Conservation (phyloP, 2,113 vertebrate species). For the Sigmodon hispidus region DNA sequence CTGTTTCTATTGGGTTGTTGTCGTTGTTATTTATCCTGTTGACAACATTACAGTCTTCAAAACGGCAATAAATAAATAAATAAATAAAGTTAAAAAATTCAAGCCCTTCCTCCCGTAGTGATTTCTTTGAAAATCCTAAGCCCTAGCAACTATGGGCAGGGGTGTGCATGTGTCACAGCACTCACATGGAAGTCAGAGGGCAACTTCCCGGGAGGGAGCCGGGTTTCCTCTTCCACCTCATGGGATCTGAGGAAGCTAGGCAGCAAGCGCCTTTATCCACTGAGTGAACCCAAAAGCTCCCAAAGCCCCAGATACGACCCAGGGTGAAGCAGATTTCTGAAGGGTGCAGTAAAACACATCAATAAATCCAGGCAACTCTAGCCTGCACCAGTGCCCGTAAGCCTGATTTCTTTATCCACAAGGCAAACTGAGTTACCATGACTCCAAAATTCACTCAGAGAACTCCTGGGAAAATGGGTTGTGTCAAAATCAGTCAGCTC, state of each 20-base stretch:
- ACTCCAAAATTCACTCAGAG: neutral
- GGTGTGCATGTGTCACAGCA: neutral
- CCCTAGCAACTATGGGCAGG: neutral
- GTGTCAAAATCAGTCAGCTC: neutral
- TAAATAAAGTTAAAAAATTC: no score
- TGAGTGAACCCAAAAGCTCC: neutral
- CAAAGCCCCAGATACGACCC: neutral
- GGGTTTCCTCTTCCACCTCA: neutral
- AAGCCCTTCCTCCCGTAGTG: neutral
- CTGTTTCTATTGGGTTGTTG: neutral
- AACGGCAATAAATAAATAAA: neutral
- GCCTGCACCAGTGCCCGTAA: neutral
- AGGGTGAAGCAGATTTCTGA: neutral
- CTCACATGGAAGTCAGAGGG: neutral
- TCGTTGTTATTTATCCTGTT: neutral
- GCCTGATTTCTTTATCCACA: neutral
- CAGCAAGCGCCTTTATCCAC: neutral
- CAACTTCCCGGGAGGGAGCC: neutral
- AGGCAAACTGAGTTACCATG: neutral
- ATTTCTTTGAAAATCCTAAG: slow-evolving; percentile 11
- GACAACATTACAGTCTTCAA: neutral
- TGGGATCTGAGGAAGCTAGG: neutral
- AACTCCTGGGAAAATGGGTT: neutral
- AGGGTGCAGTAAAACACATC: neutral
- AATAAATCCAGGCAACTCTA: neutral